Evolutionary conservation across 2,797 vertebrate genomes (phyloP).

Genomic region (Coluber constrictor): DNA sequence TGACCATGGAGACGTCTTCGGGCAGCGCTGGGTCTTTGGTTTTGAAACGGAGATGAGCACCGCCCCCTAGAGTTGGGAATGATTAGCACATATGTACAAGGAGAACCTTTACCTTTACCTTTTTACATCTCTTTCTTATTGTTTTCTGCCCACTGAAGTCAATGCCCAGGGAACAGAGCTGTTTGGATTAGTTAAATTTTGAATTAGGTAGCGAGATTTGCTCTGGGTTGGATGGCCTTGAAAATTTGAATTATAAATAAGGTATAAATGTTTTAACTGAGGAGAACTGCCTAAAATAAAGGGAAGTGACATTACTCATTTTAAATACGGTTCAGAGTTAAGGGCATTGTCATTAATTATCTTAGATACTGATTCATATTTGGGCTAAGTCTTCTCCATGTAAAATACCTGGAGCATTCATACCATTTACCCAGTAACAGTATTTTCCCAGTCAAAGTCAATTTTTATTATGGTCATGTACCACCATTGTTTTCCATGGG

Average conservation of each 20-base stretch:
- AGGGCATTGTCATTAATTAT: too few relatives aligned
- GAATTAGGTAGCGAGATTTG: background rate
- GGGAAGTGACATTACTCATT: background rate
- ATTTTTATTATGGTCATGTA: background rate
- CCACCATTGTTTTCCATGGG: background rate
- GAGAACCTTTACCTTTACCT: too few relatives aligned
- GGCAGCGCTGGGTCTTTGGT: too few relatives aligned
- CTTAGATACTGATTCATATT: background rate
- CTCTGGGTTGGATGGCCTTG: background rate
- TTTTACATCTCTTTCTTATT: background rate
- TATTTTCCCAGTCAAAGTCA: background rate
- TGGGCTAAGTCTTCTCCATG: background rate
- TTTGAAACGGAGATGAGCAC: too few relatives aligned
- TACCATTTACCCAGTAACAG: background rate
- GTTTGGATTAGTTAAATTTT: background rate
- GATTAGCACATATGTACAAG: too few relatives aligned
- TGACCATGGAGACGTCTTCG: too few relatives aligned
- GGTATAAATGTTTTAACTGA: background rate
- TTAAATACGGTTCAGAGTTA: background rate
- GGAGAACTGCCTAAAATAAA: background rate
- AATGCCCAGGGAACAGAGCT: background rate
- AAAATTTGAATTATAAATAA: background rate
- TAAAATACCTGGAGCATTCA: background rate
- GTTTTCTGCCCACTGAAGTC: background rate
- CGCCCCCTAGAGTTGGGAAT: too few relatives aligned